Conservation (phyloP, 2,888 invertebrate species). For the Tryphoninae sp. region DNA sequence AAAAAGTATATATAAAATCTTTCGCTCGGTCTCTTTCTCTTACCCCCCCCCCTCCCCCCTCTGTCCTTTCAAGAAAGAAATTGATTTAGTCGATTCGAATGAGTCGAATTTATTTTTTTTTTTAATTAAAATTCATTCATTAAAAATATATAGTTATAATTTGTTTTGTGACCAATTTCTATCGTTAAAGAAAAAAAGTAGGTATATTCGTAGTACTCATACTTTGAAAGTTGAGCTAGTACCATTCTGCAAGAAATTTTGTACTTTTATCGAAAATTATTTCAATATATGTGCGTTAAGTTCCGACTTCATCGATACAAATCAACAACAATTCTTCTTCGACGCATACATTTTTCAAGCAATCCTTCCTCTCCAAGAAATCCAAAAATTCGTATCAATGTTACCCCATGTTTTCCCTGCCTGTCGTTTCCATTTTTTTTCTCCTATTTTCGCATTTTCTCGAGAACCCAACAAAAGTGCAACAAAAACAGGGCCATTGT, state of each 20-base stretch:
- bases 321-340: neutral
- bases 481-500: slow-evolving; percentile 51
- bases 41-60: no score
- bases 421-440: neutral
- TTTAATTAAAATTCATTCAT: neutral
- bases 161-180: no score
- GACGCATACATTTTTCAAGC: neutral
- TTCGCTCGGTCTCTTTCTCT: neutral
- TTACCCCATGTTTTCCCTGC: slow-evolving; percentile 17
- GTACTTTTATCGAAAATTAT: no score
- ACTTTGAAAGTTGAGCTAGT: no score
- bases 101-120: neutral
- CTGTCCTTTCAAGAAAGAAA: neutral
- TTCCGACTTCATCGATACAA: no score
- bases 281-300: no score
- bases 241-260: no score
- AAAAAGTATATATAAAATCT: slow-evolving; percentile 8
- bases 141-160: no score
- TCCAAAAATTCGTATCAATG: slow-evolving; percentile 6
- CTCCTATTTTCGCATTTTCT: slow-evolving; percentile 21
- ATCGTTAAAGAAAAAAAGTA: no score
- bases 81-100: neutral
- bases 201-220: no score
- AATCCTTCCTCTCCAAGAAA: neutral
- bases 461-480: slow-evolving; percentile 40